Base-by-base conservation (phyloP, 2,113 vertebrate genomes). In the Pipa parva region DNA sequence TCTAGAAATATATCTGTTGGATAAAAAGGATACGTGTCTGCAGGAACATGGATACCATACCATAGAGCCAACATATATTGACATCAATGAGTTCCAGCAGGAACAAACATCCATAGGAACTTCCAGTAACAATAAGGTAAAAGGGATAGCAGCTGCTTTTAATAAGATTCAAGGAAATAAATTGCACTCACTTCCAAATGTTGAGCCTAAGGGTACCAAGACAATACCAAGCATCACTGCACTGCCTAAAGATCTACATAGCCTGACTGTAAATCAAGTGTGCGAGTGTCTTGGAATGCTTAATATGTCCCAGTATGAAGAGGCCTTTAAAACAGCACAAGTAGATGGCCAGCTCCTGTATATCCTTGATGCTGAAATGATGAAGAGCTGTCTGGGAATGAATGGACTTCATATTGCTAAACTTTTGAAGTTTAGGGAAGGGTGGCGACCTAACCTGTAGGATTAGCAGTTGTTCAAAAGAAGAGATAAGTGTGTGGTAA, bases 51-150 rank as follows among this genome's bases (percentile, higher is more conserved):
- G 27, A 42, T 74, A 74, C 25, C 39, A 36, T 33, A 61, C 54
- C 46, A 42, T 72, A 26, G 73, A 72, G 22, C 69, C 73, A 45
- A 72, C 63, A 48, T 74, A 74, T 49, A 68, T 74, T 17, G 51
- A 59, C 37, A 46, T 74, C 27, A 42, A 26, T 31, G 31, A 48
- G 42, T 0, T 10, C 17, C 10, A 20, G 8, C 1, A 39, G 49
- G 22, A 37, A 29, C 15, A 54, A 22, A 18, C 13, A 7, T 24
- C 36, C n/a, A 69, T 7, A 22, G 13, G 3, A 12, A 45, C 12
- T n/a, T 22, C 5, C 12, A 31, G 15, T 9, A 4, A 54, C 25
- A 27, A 45, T 22, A 5, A 67, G 20, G 31, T 42, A 24, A n/a
- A 12, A n/a, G n/a, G n/a, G n/a, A n/a, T n/a, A n/a, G n/a, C n/a